Base-by-base conservation (phyloP, 2,113 vertebrate species). In the Xenus cinereus region DNA sequence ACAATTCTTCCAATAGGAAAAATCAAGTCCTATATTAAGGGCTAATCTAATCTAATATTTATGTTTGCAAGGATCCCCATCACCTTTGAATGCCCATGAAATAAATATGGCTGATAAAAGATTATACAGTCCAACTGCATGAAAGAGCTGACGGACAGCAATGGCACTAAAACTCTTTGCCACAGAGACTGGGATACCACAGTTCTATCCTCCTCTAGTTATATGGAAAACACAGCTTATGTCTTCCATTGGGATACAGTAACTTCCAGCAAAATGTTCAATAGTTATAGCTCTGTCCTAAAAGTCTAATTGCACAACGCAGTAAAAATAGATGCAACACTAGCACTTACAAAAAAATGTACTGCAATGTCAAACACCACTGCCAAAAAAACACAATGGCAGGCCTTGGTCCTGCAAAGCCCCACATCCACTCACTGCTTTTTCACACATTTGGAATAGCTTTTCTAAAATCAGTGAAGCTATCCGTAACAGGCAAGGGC, bases 381-480 rank as follows among this genome's bases (percentile, higher is more conserved):
- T 90, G 90, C 90, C 96, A 92, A 73, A 66, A 95, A 37, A 30
- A 8, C 46, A 95, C 87, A 92, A 84, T 69, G 81, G 89, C 84
- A 95, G 90, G 95, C 86, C 92, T 41, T 54, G 83, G 76, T 94
- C 91, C 89, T 95, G 89, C 86, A 78, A 67, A 95, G 86, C 69
- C 64, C 62, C 50, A 83, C 75, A 56, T 73, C 59, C 4, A 66
- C 41, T 69, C 72, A 14, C 37, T 56, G 86, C 85, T 79, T 78
- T 50, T 71, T 63, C 83, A 81, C 92, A 93, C 92, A 71, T 71
- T 97, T 92, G 90, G 92, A 86, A 93, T 0, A 84, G 92, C 72
- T 93, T 73, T 74, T 35, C 86, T 73, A 32, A 66, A 84, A 68
- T n/a, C 76, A 60, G 18, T 23, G 62, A 45, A 84, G 39, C 68